Evolutionary conservation across 2,888 invertebrate species (phyloP), one percentile per base, ranked within the genome.

Genomic region (Sesia bembeciformis): DNA sequence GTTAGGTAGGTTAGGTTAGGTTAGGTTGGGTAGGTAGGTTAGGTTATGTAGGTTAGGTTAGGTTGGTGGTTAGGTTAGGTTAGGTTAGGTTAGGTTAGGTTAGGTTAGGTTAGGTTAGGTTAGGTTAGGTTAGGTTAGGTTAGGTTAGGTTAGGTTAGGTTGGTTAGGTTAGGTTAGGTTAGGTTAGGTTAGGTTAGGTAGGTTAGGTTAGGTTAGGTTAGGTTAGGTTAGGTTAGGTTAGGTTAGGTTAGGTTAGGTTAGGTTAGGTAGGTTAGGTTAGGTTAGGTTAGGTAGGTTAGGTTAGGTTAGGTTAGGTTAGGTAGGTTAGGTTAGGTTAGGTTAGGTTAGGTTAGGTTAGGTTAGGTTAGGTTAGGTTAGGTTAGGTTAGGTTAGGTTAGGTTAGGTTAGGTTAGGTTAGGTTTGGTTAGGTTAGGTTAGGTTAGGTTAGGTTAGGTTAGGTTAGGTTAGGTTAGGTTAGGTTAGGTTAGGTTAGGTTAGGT

Each of bases 81-180:
- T 59, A 59, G 60, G 60, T 60, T 60, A 59, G 60, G 54, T 51
- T 54, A 52, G 52, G 52, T 54, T 54, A 54, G 54, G 58, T 56
- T 58, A 57, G 57, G 58, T 56, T 58, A 58, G 58, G 58, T 58
- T 58, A 58, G 58, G 58, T 58, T 58, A 58, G 58, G 58, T 59
- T 59, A 57, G 58, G 59, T 59, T 59, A 59, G 59, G 59, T 57
- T 56, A 56, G 56, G 56, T 56, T 56, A 56, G 56, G 56, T 56
- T 56, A 56, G 56, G 56, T 56, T 56, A 56, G 56, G 56, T 56
- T 56, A 56, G 56, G 58, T 59, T 60, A 59, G 60, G 60, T 58
- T 57, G 58, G 60, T 57, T 60, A 60, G 58, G 60, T 59, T 60
- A 60, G 60, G 60, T 58, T 59, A 58, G 61, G 61, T 59, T 61